Evolutionary conservation across 2,888 invertebrate species (phyloP), one percentile per base, ranked within the genome.

Genomic region (Ectemnius lituratus): DNA sequence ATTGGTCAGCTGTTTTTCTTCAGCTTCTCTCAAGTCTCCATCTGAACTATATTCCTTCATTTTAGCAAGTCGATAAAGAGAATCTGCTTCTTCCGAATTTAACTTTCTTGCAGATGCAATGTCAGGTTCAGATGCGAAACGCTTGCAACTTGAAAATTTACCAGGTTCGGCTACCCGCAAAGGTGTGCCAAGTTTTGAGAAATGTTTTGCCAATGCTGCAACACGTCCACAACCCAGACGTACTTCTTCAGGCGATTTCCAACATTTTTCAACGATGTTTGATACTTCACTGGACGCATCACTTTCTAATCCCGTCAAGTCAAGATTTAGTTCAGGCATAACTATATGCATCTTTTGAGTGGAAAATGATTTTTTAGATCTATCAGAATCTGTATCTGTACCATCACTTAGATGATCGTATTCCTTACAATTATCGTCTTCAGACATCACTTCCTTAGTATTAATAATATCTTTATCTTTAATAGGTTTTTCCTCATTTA

Each of bases 161-260:
- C 83, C 85, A 0, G 88, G 85, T 16, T 86, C 87, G 70, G 87
- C 89, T 11, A 91, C 90, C 11, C 91, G 70, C 2, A 90, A 91
- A 0, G 90, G 88, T 13, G 90, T 90, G 1, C 90, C 91, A 18
- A 92, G 87, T 56, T 89, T 86, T 0, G 91, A 91, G 68, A 95
- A 96, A 88, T 94, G 95, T 86, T 94, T 94, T 0, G 95, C 92
- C 72, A 96, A 91, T 56, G 94, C 94, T 71, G 94, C 94, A 0
- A 96, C 95, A 88, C 94, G 93, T 0, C 95, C 95, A 71, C 93
- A 93, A 0, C 95, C 94, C 20, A 95, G 93, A 70, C 94, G 91
- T 65, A 94, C 94, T 82, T 95, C 94, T 81, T 94, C 94, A 0
- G 95, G 95, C 0, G 94, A 94, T 84, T 93, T 94, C 95, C 95